phyloP scores from a whole-genome alignment of 2,113 vertebrate species.

The Prunella fulvescens region DNA sequence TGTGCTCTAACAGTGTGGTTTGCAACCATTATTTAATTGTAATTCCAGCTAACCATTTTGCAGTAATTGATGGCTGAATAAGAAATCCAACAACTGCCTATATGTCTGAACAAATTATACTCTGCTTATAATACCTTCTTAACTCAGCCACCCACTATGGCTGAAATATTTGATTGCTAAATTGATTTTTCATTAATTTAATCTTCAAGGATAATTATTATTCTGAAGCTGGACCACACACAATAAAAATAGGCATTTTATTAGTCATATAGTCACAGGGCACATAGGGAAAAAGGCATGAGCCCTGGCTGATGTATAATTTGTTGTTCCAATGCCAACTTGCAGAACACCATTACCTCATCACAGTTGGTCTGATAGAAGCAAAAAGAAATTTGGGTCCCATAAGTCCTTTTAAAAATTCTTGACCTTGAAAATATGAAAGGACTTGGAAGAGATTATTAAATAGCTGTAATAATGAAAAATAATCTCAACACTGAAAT shows the following conservation, averaged over 20 bases:
- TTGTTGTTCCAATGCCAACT: conserved; percentile 31
- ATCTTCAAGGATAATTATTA: conserved; percentile 38
- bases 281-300: neutral
- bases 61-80: conserved; percentile 6
- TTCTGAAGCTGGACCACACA: conserved; percentile 47
- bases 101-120: conserved; percentile 24
- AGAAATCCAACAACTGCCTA: conserved; percentile 24
- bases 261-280: conserved; percentile 28
- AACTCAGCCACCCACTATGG: conserved; percentile 30
- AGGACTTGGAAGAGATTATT: conserved; percentile 3
- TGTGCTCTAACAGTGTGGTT: neutral
- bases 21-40: conserved; percentile 1
- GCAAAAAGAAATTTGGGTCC: neutral
- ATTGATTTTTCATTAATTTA: conserved; percentile 67
- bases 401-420: neutral
- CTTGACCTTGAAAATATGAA: conserved; percentile 26
- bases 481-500: neutral
- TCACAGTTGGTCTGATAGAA: neutral
- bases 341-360: conserved; percentile 11
- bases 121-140: conserved; percentile 8
- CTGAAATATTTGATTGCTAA: conserved; percentile 49
- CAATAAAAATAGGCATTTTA: conserved; percentile 49
- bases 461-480: neutral
- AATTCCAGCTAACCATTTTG: conserved; percentile 29
- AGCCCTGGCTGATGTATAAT: neutral